A percentile compares a stretch with the other conserved stretches of the same genome.
These are phyloP conservation scores for Solenopsis invicta DNA, from an alignment of 1,140 invertebrate species.

Conservation along the genomic window DNA sequence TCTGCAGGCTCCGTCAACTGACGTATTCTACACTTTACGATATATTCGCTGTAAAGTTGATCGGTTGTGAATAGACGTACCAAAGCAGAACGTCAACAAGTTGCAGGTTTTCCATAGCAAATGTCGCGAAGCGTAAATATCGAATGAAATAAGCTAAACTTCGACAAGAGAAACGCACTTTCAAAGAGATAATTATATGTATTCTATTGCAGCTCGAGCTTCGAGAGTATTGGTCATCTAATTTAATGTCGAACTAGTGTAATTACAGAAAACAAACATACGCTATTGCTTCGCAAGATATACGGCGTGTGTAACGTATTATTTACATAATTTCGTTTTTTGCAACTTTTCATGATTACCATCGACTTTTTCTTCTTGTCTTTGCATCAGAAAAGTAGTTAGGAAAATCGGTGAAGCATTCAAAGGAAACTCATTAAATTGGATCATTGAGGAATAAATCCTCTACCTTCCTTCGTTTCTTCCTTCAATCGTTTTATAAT, in stretches of 20 bases:
- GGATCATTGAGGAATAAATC: slow-evolving; percentile 3
- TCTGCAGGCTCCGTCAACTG: neutral
- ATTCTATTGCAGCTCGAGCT: neutral
- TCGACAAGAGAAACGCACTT: neutral
- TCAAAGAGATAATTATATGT: slow-evolving; percentile 17
- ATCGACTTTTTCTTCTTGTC: slow-evolving; percentile 4
- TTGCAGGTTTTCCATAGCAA: neutral
- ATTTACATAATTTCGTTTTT: slow-evolving; percentile 48
- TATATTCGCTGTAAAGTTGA: neutral
- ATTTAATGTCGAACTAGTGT: neutral
- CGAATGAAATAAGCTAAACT: neutral
- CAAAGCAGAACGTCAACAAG: slow-evolving; percentile 13
- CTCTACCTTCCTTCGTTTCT: too few species aligned
- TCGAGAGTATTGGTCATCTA: neutral
- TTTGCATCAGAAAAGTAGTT: neutral
- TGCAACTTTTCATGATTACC: neutral
- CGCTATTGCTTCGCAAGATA: slow-evolving; percentile 1
- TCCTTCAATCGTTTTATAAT: neutral
- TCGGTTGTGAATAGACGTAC: neutral
- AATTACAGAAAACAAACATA: slow-evolving; percentile 20
- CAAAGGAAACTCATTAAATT: slow-evolving; percentile 15
- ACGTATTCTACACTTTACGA: neutral
- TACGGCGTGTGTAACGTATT: slow-evolving; percentile 8
- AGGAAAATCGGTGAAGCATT: slow-evolving; percentile 35
- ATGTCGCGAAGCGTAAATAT: neutral